Evolutionary conservation across 1,140 invertebrate genomes (phyloP).

Genomic region (Drosophila sechellia): DNA sequence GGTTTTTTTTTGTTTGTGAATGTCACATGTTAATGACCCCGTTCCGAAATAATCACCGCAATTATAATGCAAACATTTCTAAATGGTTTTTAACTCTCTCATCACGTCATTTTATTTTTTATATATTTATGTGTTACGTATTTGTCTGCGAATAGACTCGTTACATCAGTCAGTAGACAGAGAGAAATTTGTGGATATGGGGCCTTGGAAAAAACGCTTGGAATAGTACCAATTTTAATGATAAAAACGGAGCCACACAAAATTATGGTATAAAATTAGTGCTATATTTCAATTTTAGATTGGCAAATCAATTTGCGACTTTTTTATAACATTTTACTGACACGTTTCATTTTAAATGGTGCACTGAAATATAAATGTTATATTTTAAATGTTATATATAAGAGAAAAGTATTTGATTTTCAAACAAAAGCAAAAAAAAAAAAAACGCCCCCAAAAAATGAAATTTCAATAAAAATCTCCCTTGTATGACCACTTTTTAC

Average conservation of each 20-base stretch:
- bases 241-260: background rate
- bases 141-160: constrained; percentile 28
- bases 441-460: background rate
- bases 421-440: no score
- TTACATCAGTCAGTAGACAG: constrained; percentile 34
- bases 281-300: constrained; percentile 12
- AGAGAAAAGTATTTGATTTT: no score
- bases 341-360: background rate
- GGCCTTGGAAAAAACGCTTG: background rate
- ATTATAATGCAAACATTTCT: constrained; percentile 75
- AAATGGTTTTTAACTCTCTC: constrained; percentile 54
- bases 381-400: no score
- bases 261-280: background rate
- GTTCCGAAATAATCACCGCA: constrained; percentile 67
- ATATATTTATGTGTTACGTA: constrained; percentile 24
- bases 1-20: constrained; percentile 45
- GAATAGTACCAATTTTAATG: constrained; percentile 22
- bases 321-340: background rate
- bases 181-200: background rate
- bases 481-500: background rate
- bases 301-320: background rate
- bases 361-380: background rate
- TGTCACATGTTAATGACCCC: constrained; percentile 80
- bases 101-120: constrained; percentile 18
- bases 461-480: background rate